Evolutionary conservation across 2,888 invertebrate genomes (phyloP), one percentile per base, ranked within the genome.

Genomic region (Therioaphis trifolii): DNA sequence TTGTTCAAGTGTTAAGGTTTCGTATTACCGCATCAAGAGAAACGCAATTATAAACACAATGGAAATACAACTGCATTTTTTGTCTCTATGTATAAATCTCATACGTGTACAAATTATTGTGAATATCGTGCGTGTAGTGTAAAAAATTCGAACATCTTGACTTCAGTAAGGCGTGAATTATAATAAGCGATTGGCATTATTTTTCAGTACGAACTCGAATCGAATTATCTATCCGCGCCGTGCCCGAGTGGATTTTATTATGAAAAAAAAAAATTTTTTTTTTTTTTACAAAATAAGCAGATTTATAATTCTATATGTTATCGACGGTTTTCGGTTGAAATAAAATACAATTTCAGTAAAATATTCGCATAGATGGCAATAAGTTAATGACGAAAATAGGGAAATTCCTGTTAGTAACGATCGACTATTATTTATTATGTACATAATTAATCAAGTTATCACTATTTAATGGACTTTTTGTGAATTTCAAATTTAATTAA

Each of bases 41-140:
- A 61, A 61, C n/a, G 61, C 61, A 63, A 63, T 76, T 76, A 76
- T 29, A 76, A 72, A 46, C n/a, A 76, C 61, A 61, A 76, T 61
- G 46, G 61, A n/a, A 76, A 46, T 21, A 21, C 14, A 43, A 75
- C 24, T 58, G 55, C 40, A 52, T 72, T 72, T 74, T 55, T 72
- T 18, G 35, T 66, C 46, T 29, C 27, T 52, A n/a, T 27, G 12
- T 52, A n/a, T 15, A 46, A 2, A 43, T 68, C 27, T 49, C 46
- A 71, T n/a, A 15, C 46, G 15, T 24, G 7, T 9, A 69, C 15
- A 4, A 40, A 5, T 1, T 69, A 43, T 5, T 24, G 11, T 15
- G 15, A 14, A 15, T 21, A 21, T 5, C 21, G 14, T 5, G 24
- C 9, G 21, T 14, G 24, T 2, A 12, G n/a, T n/a, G n/a, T 5